These are phyloP conservation scores for Thalassoma bifasciatum DNA, from an alignment of 2,113 vertebrate genomes.

Conservation along the genomic window DNA sequence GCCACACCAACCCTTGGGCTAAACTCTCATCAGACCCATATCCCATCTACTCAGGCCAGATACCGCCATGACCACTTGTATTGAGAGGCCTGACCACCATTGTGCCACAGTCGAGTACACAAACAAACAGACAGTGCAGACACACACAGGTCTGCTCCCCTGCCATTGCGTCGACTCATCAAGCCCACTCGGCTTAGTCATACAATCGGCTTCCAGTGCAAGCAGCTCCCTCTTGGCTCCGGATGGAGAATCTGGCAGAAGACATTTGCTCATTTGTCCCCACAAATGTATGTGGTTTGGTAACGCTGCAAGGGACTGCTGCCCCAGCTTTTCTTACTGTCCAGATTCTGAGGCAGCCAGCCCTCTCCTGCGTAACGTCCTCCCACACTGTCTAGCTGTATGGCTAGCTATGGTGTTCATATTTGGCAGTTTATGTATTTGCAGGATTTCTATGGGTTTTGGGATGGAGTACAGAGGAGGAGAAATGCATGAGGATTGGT, in stretches of 20 bases:
- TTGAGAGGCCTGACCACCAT: constrained; percentile 74
- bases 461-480: constrained; percentile 3
- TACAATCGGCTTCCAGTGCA: constrained; percentile 58
- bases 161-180: constrained; percentile 70
- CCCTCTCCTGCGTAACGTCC: constrained; percentile 65
- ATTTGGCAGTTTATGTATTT: constrained; percentile 46
- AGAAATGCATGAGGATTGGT: background rate
- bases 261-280: constrained; percentile 80
- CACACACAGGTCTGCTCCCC: constrained; percentile 64
- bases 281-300: constrained; percentile 80
- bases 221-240: constrained; percentile 71
- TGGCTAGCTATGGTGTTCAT: constrained; percentile 36
- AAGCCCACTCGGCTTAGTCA: constrained; percentile 74
- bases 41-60: constrained; percentile 65
- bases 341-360: constrained; percentile 60
- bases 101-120: constrained; percentile 70
- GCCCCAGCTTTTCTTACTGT: constrained; percentile 63
- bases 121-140: constrained; percentile 75
- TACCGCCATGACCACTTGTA: constrained; percentile 74
- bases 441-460: constrained; percentile 29
- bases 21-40: constrained; percentile 62
- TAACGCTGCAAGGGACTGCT: constrained; percentile 68
- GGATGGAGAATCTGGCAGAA: constrained; percentile 70
- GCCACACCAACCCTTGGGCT: constrained; percentile 54
- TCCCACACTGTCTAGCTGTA: constrained; percentile 69